Evolutionary conservation across 2,888 invertebrate species (phyloP), one percentile per base, ranked within the genome.

Genomic region (Ophion ellenae): DNA sequence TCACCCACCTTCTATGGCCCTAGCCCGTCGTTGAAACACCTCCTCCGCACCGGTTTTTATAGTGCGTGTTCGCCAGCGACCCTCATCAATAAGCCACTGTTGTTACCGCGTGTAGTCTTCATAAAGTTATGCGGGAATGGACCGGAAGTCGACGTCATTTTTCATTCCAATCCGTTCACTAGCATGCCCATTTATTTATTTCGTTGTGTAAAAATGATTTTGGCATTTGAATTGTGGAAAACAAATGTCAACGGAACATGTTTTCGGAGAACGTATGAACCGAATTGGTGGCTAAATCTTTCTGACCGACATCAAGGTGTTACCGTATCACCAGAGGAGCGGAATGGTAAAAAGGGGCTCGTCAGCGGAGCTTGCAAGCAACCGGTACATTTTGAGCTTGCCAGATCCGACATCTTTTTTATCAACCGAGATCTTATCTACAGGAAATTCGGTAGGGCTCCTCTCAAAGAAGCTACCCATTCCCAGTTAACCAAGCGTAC

Each of bases 1-100:
- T 90, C 91, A 88, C 91, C 90, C 89, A 89, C 87, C 88, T 84
- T 84, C 83, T 84, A 81, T 57, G 36, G 57, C 81, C 83, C 83
- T 64, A 32, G 32, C 77, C 32, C 81, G 45, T 20, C 69, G 81
- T 85, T 91, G 86, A 90, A 71, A 90, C 53, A 90, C 88, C 87
- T 87, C 85, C 87, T 77, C 84, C 89, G 88, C 90, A 91, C 88
- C 83, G 79, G 81, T 76, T 87, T 76, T 71, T 70, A 14, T 64
- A n/a, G 57, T 69, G 59, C 66, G 69, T 20, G 45, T 28, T 78
- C 74, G 28, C 57, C 45, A 40, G 36, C 63, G 32, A 32, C 70
- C 69, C 63, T 40, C 57, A 78, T 59, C 63, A 73, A 77, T 9
- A 32, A 71, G n/a, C 14, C 14, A 14, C 47, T 47, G 47, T 14